A percentile compares a stretch with the other conserved stretches of the same genome.
phyloP scores from a whole-genome alignment of 2,888 invertebrate genomes.

The Phengaris arion region DNA sequence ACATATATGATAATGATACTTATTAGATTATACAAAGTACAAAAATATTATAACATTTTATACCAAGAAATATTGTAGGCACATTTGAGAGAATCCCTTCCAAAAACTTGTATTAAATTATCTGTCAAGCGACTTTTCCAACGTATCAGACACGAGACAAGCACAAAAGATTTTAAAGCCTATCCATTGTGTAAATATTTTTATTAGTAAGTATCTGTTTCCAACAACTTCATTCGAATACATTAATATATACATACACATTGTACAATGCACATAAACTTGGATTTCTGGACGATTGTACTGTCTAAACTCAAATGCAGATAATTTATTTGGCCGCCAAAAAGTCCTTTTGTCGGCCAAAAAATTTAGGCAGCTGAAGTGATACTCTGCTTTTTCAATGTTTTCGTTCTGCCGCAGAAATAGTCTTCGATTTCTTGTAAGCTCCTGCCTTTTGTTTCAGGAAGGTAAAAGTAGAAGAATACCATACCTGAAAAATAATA shows the following conservation, averaged over 20 bases:
- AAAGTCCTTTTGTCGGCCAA: background rate
- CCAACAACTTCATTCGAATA: no score
- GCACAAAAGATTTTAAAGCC: no score
- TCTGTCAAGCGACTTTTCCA: no score
- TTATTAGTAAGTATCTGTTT: no score
- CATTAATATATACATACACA: no score
- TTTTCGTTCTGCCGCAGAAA: conserved; percentile 81
- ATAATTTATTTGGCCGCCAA: background rate
- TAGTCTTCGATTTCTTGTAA: conserved; percentile 86
- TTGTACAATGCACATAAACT: no score
- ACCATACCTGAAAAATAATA: conserved; percentile 63
- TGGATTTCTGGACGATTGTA: background rate
- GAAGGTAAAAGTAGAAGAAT: conserved; percentile 82
- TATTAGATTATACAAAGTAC: no score
- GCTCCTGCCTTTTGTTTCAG: conserved; percentile 84
- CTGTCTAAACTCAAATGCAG: background rate
- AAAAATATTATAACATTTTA: background rate
- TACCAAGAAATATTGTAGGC: background rate
- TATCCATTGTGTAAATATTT: no score
- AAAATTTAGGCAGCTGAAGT: background rate
- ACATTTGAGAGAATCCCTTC: background rate
- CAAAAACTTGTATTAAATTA: background rate
- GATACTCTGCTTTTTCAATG: conserved; percentile 56
- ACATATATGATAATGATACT: no score
- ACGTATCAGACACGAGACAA: no score